Percentiles rank a stretch among this genome's conserved stretches.
These are phyloP conservation scores for Micromesistius poutassou DNA, from an alignment of 2,797 vertebrate species.

Conservation along the genomic window DNA sequence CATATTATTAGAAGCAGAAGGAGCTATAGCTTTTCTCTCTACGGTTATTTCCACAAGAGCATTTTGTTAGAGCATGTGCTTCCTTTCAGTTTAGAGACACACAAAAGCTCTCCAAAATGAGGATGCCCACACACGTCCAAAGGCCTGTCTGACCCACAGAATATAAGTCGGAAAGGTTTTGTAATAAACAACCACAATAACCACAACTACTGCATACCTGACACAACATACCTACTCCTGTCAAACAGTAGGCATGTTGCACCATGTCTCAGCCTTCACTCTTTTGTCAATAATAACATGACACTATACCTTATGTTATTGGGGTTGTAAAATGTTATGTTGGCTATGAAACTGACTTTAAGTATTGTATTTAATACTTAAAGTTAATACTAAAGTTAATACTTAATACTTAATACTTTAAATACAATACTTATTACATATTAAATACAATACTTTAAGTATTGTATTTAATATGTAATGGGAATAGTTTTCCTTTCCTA, in stretches of 20 bases:
- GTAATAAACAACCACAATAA: neutral
- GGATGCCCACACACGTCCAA: neutral
- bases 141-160: neutral
- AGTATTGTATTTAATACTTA: neutral
- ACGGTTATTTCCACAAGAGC: neutral
- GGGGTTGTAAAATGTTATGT: neutral
- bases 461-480: neutral
- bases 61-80: neutral
- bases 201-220: neutral
- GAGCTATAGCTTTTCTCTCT: neutral
- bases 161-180: neutral
- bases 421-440: neutral
- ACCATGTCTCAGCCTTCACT: neutral
- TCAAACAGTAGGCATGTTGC: neutral
- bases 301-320: neutral
- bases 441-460: neutral
- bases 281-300: neutral
- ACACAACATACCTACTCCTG: neutral
- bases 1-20: neutral
- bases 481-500: neutral
- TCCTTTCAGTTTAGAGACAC: neutral
- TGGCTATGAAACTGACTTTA: too few species aligned
- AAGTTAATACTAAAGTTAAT: too few species aligned
- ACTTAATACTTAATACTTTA: too few species aligned
- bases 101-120: neutral